Conservation (phyloP, 92 coral and sea anemone genomes). For the Actinernus sp. region DNA sequence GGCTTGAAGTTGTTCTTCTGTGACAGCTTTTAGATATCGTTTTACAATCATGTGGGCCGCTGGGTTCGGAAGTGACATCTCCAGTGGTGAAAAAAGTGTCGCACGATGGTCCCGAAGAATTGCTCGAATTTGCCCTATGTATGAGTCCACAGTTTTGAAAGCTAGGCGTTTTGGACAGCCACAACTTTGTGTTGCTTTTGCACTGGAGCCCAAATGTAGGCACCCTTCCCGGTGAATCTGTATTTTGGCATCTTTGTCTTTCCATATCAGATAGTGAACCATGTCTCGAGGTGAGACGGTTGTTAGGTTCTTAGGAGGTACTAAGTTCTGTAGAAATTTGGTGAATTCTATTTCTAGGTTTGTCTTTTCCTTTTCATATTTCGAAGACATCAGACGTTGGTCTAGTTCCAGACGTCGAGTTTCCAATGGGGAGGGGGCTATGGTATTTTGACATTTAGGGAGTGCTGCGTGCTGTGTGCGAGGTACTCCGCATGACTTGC, state of each 20-base stretch:
- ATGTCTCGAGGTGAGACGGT: slow-evolving; percentile 28
- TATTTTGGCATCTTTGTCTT: slow-evolving; percentile 27
- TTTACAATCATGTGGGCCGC: slow-evolving; percentile 13
- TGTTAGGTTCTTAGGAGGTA: no score
- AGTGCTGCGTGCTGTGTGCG: background rate
- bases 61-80: slow-evolving; percentile 6
- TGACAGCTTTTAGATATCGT: slow-evolving; percentile 6
- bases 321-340: no score
- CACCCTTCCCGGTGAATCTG: slow-evolving; percentile 10
- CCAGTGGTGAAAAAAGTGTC: background rate
- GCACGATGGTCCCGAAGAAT: slow-evolving; percentile 12
- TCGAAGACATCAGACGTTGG: background rate
- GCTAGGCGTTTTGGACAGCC: slow-evolving; percentile 24
- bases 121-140: slow-evolving; percentile 16
- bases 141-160: slow-evolving; percentile 24
- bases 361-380: background rate
- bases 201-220: background rate
- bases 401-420: slow-evolving; percentile 5
- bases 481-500: slow-evolving; percentile 15
- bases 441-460: no score
- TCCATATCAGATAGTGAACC: slow-evolving; percentile 25
- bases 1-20: slow-evolving; percentile 35
- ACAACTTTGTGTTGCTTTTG: background rate
- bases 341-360: slow-evolving; percentile 22
- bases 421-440: no score